Evolutionary conservation across 2,888 invertebrate species (phyloP).

Genomic region (Eupeodes latifasciatus): DNA sequence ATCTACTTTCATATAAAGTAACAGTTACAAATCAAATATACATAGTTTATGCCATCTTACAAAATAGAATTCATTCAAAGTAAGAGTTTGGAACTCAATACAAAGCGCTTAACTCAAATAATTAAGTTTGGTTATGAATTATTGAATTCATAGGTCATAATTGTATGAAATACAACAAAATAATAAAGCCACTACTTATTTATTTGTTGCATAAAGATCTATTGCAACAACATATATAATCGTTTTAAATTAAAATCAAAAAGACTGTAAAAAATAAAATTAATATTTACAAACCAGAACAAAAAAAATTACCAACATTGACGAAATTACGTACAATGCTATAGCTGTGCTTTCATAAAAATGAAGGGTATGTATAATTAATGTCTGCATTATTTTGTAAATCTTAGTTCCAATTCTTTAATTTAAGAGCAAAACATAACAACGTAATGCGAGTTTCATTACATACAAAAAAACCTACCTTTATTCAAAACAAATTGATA

Average conservation of each 20-base stretch:
- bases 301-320: conserved; percentile 45
- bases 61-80: conserved; percentile 51
- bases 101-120: conserved; percentile 39
- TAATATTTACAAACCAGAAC: conserved; percentile 64
- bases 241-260: conserved; percentile 53
- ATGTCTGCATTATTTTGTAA: conserved; percentile 49
- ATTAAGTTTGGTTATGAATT: conserved; percentile 35
- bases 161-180: conserved; percentile 43
- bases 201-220: conserved; percentile 26
- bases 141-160: conserved; percentile 33
- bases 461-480: conserved; percentile 45
- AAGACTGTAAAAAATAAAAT: conserved; percentile 69
- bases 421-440: conserved; percentile 47
- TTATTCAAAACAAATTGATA: conserved; percentile 64
- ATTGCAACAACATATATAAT: conserved; percentile 44
- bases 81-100: conserved; percentile 44
- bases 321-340: conserved; percentile 23
- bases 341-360: conserved; percentile 44
- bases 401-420: conserved; percentile 60
- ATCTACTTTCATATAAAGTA: conserved; percentile 34
- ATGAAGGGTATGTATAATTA: conserved; percentile 40
- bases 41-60: conserved; percentile 68
- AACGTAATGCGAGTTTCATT: conserved; percentile 49
- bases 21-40: conserved; percentile 40
- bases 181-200: conserved; percentile 46